phyloP scores from a whole-genome alignment of 2,113 vertebrate species.

The Bubo bubo region DNA sequence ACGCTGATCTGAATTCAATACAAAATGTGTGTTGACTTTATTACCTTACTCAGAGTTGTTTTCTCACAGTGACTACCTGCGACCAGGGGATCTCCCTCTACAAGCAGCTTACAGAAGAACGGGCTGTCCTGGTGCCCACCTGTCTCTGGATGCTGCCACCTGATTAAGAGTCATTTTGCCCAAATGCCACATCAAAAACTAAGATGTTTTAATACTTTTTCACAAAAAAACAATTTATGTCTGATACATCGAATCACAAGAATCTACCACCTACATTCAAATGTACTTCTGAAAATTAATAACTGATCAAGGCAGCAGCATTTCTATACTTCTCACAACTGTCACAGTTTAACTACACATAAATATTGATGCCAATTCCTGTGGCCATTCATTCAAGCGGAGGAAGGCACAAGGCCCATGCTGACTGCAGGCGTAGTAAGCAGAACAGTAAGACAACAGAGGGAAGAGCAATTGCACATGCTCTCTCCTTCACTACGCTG shows the following conservation, averaged over 20 bases:
- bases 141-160: background rate
- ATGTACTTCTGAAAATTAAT: background rate
- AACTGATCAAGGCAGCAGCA: background rate
- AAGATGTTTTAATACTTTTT: accelerated
- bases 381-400: background rate
- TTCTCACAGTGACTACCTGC: background rate
- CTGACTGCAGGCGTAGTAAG: accelerated
- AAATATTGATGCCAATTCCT: background rate
- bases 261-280: no score
- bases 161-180: background rate
- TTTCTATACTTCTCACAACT: background rate
- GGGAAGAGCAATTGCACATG: background rate
- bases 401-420: background rate
- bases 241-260: no score
- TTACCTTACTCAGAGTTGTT: background rate
- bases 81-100: background rate
- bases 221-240: background rate
- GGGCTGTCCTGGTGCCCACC: background rate
- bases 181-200: background rate
- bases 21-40: background rate
- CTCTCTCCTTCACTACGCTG: background rate
- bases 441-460: background rate
- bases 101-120: background rate
- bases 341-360: background rate
- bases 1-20: background rate